Percentiles rank a stretch among this genome's conserved stretches.
Conservation (phyloP, 2,797 vertebrate genomes). For the Xenentodon cancila region DNA sequence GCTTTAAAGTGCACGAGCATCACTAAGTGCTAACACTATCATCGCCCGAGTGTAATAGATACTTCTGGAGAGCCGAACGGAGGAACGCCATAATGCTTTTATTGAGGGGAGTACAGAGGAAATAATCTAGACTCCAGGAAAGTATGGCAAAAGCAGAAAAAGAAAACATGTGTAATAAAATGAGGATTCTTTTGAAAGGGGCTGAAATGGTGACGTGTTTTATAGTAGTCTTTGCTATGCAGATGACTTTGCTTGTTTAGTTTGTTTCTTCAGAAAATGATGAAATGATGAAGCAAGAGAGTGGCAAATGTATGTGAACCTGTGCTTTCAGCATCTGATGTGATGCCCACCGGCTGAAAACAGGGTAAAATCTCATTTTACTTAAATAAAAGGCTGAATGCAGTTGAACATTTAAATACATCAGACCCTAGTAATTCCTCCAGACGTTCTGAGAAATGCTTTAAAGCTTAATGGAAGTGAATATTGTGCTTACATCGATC, state of each 20-base stretch:
- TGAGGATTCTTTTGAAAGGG: background rate
- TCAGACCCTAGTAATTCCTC: no score
- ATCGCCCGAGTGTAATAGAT: conserved; percentile 42
- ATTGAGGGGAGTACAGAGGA: conserved; percentile 2
- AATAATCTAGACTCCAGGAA: conserved; percentile 18
- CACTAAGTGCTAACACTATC: conserved; percentile 41
- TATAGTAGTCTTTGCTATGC: background rate
- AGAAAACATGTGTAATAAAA: background rate
- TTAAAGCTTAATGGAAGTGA: no score
- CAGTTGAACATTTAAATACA: no score
- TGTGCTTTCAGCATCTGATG: no score
- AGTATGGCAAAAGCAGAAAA: conserved; percentile 1
- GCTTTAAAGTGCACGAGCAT: conserved; percentile 25
- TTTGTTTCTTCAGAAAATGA: background rate
- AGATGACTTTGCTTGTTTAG: no score
- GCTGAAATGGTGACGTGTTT: background rate
- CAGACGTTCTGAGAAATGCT: no score
- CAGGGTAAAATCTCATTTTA: no score
- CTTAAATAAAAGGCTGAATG: no score
- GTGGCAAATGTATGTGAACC: no score
- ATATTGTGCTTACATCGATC: no score
- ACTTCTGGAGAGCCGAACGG: conserved; percentile 9
- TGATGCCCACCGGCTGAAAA: no score
- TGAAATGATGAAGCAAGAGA: no score
- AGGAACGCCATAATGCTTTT: conserved; percentile 11